Evolutionary conservation across 2,797 vertebrate genomes (phyloP), one percentile per base, ranked within the genome.

Genomic region (Crenichthys baileyi): DNA sequence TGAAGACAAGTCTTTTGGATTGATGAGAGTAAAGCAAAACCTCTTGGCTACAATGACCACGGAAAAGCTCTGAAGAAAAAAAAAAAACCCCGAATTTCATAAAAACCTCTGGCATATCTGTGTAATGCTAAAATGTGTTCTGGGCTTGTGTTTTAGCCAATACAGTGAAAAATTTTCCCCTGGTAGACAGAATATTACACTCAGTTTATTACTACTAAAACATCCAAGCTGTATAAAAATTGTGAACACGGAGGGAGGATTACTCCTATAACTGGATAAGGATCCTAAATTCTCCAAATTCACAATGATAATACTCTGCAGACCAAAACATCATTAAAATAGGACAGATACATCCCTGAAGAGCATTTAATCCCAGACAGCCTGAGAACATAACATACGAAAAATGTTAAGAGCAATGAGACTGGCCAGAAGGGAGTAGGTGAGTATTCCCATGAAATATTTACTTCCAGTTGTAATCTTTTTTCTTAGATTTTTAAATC

Each of bases 321-420:
- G 67, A 39, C 12, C 50, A 72, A 55, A 72, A 39, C 5, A 2
- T 39, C 18, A 72, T 55, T 72, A n/a, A 72, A 72, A 72, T 53
- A 12, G 31, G 22, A 0, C 5, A 24, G 31, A 39, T 22, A 12
- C 39, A 72, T 55, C 20, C n/a, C 22, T 41, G 56, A 55, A 39
- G 31, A 73, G 8, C 36, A 24, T 39, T 73, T 73, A 6, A 13
- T 56, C 31, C 36, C 36, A 56, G 51, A 73, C 72, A 58, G 51
- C 29, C 36, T 41, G 31, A 56, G 22, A 46, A 70, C 29, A 39
- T 18, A 24, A 41, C 7, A 44, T n/a, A n/a, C 12, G 24, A 56
- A 3, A 73, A 31, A 6, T 41, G 31, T 65, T 65, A 63, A 13
- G 22, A 39, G 51, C 12, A 50, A 36, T 41, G 11, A 39, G 31